Conservation (phyloP, 92 coral and sea anemone genomes). For the Porites rus region DNA sequence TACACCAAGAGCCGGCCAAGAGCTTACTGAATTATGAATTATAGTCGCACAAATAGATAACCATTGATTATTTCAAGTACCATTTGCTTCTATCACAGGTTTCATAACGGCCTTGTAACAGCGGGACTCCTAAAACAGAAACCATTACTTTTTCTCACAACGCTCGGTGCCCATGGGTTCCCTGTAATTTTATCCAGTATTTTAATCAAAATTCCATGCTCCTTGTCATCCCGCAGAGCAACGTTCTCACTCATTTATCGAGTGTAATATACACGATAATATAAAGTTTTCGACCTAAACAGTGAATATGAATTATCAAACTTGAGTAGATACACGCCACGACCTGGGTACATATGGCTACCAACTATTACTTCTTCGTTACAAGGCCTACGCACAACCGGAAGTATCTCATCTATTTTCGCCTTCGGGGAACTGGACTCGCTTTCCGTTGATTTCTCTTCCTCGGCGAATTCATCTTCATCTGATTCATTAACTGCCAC, state of each 20-base stretch:
- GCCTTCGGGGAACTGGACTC: constrained; percentile 68
- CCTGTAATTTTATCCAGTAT: not conserved
- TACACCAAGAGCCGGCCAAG: no score
- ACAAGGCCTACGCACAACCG: constrained; percentile 95
- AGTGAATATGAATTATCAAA: constrained; percentile 98
- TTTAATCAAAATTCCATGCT: not conserved
- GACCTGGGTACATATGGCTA: constrained; percentile 98
- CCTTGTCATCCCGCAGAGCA: not conserved
- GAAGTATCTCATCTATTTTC: constrained; percentile 94
- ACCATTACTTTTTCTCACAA: not conserved
- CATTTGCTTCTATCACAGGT: not conserved
- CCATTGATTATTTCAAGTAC: not conserved
- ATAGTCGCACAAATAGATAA: constrained; percentile 22
- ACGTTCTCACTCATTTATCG: constrained; percentile 61
- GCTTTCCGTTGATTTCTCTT: constrained; percentile 66
- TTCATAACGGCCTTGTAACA: not conserved
- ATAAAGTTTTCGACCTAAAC: constrained; percentile 97
- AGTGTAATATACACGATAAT: constrained; percentile 96
- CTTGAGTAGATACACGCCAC: constrained; percentile 95
- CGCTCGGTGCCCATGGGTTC: not conserved
- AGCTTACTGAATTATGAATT: not conserved
- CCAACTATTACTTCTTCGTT: constrained; percentile 99
- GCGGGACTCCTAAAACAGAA: not conserved
- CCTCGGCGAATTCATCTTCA: constrained; percentile 83
- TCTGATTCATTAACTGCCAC: constrained; percentile 95